phyloP scores from a whole-genome alignment of 1,140 invertebrate species.

The Coenobita brevimanus region DNA sequence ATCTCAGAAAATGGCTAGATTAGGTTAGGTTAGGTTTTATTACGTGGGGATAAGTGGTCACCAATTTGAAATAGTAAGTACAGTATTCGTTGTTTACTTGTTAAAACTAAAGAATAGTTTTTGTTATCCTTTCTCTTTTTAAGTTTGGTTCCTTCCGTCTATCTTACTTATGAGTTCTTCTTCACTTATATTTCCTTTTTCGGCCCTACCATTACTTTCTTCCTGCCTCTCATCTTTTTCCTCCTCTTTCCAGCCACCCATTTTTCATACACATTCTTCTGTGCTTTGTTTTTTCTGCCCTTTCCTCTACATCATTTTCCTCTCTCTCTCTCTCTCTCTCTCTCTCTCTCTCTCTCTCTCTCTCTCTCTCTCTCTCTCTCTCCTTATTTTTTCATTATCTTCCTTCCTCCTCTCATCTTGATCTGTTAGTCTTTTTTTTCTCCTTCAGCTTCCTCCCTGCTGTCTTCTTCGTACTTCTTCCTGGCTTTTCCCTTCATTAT shows the following conservation, averaged over 20 bases:
- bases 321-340: not conserved
- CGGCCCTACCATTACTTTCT: too few relatives aligned
- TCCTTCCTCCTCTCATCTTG: not conserved
- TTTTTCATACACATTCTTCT: too few relatives aligned
- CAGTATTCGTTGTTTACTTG: too few relatives aligned
- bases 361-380: not conserved
- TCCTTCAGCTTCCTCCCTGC: too few relatives aligned
- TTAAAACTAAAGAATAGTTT: not conserved
- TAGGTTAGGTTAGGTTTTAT: not conserved
- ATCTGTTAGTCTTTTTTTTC: too few relatives aligned
- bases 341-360: not conserved
- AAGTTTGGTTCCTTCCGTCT: not conserved
- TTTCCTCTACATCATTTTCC: not conserved
- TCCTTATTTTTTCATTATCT: not conserved
- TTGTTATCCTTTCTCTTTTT: not conserved
- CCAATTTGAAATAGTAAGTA: too few relatives aligned
- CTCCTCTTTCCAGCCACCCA: too few relatives aligned
- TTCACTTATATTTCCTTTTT: too few relatives aligned
- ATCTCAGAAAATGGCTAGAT: not conserved
- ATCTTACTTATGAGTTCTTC: not conserved
- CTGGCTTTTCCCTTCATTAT: not conserved
- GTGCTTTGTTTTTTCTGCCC: not conserved
- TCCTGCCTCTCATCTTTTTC: too few relatives aligned
- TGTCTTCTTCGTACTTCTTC: not conserved
- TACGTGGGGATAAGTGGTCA: not conserved